phyloP scores from a whole-genome alignment of 1,140 invertebrate species.

The Drosophila kepulauana region DNA sequence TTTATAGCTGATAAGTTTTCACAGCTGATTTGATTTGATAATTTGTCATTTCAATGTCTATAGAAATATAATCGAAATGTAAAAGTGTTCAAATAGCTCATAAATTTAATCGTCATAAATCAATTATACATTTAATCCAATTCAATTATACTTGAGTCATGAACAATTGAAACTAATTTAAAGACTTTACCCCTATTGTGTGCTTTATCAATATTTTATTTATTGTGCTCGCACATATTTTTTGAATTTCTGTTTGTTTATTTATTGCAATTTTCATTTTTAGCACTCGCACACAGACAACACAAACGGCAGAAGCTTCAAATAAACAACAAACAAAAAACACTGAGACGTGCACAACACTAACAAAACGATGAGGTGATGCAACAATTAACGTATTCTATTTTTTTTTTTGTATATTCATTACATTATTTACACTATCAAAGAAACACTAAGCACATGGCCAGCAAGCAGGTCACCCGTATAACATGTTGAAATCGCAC shows the following conservation, averaged over 20 bases:
- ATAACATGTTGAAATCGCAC: conserved; percentile 8
- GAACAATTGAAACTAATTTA: not conserved
- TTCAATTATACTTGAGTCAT: not conserved
- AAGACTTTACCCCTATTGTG: not conserved
- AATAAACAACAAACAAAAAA: conserved; percentile 23
- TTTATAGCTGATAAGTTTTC: not conserved
- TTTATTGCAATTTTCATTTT: conserved; percentile 21
- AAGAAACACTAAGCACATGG: conserved; percentile 10
- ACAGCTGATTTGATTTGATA: not conserved
- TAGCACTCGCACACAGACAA: conserved; percentile 19
- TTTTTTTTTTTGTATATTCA: conserved; percentile 19
- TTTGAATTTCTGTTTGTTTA: conserved; percentile 12
- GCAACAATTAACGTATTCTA: conserved; percentile 26
- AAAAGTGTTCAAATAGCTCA: not conserved
- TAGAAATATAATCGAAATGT: too few species aligned
- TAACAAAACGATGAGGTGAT: conserved; percentile 41
- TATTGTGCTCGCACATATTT: conserved; percentile 2
- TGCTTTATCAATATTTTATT: not conserved
- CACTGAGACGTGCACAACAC: conserved; percentile 24
- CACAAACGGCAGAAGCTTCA: conserved; percentile 10
- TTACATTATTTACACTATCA: conserved; percentile 21
- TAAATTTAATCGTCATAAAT: not conserved
- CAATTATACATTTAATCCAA: not conserved
- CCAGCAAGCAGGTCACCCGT: not conserved
- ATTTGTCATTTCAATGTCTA: not conserved